phyloP scores from a whole-genome alignment of 2,797 vertebrate genomes.

The Rallus crepitans region DNA sequence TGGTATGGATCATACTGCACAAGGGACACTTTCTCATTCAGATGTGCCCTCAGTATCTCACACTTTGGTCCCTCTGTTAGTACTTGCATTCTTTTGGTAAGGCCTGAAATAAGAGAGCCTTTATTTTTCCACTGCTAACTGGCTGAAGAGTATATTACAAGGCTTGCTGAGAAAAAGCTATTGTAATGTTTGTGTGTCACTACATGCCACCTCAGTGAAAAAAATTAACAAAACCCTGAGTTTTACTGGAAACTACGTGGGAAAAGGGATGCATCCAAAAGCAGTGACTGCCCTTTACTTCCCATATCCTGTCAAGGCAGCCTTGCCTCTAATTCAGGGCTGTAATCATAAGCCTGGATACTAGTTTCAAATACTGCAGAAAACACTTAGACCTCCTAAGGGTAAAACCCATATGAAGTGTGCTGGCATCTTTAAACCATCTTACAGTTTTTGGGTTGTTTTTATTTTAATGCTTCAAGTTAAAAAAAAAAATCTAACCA shows the following conservation, averaged over 20 bases:
- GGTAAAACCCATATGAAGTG: not conserved
- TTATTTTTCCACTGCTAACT: not conserved
- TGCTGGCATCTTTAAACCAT: too few species aligned
- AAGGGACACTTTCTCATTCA: not conserved
- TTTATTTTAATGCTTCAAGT: not conserved
- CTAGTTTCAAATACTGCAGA: not conserved
- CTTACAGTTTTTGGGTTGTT: too few species aligned
- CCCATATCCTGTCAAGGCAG: not conserved
- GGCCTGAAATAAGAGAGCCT: not conserved
- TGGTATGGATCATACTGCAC: not conserved
- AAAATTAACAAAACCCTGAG: not conserved
- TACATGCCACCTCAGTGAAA: not conserved
- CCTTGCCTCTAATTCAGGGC: not conserved
- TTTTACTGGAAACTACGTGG: not conserved
- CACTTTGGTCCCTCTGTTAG: not conserved
- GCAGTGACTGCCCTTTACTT: not conserved
- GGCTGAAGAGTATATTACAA: not conserved
- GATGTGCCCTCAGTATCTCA: not conserved
- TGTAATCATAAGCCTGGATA: rapidly evolving
- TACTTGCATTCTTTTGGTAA: not conserved
- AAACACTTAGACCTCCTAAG: not conserved
- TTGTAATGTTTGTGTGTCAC: not conserved
- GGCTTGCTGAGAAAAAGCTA: not conserved
- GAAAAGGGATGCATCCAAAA: not conserved
- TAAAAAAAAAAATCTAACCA: not conserved